phyloP scores from a whole-genome alignment of 2,113 vertebrate genomes.

The Felis chaus region DNA sequence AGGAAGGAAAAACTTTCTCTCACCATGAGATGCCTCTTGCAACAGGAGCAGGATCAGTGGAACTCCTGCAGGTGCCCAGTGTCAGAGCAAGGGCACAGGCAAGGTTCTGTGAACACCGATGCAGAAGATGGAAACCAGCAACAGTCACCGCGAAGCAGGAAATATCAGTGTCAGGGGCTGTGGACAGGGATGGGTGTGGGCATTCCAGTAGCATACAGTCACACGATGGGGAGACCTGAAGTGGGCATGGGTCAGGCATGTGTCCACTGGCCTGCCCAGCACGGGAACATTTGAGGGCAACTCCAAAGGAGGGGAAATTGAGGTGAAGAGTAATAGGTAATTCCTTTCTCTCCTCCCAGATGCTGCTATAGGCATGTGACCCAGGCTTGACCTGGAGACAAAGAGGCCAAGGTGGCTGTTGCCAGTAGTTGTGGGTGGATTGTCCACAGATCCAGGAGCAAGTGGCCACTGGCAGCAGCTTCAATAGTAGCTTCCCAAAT shows the following conservation, averaged over 20 bases:
- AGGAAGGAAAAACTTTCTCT: neutral
- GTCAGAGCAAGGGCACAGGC: neutral
- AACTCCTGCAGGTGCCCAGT: neutral
- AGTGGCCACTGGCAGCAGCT: neutral
- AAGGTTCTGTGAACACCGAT: neutral
- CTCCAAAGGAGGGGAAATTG: neutral
- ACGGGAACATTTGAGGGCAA: neutral
- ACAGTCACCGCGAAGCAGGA: neutral
- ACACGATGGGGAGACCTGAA: neutral
- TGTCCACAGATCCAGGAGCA: neutral
- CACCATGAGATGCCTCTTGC: neutral
- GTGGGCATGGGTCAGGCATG: neutral
- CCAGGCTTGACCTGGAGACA: neutral
- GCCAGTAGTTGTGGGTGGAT: neutral
- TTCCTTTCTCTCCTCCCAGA: neutral
- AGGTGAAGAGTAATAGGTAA: neutral
- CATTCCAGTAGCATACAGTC: neutral
- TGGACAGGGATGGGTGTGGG: neutral
- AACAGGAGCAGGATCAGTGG: neutral
- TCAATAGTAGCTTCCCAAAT: neutral
- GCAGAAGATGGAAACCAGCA: neutral
- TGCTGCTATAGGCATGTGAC: neutral
- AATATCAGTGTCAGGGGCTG: neutral
- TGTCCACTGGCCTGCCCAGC: neutral
- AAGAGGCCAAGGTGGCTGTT: neutral